These are phyloP conservation scores for Sebastes minor DNA, from an alignment of 2,797 vertebrate genomes.

Conservation along the genomic window DNA sequence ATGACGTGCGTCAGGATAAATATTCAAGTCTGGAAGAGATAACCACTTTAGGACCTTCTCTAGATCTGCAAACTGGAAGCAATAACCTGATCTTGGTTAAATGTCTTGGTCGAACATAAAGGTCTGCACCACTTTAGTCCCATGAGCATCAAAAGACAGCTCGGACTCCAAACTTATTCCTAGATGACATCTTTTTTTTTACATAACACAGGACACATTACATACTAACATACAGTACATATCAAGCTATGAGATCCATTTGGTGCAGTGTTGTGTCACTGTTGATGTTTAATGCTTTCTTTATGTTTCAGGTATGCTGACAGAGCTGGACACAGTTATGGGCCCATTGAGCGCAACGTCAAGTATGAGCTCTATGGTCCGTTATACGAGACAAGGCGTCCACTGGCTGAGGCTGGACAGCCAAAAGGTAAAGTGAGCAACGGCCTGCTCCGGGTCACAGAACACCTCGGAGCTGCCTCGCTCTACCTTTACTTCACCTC, in stretches of 20 bases:
- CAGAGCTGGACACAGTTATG: constrained; percentile 83
- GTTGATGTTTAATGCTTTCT: neutral
- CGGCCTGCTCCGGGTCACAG: neutral
- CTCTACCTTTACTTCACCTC: neutral
- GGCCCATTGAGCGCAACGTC: constrained; percentile 87
- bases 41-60: neutral
- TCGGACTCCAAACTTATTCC: neutral
- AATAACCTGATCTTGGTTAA: neutral
- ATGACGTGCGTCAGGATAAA: neutral
- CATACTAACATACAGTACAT: neutral
- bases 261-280: neutral
- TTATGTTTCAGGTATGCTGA: constrained; percentile 85
- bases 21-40: neutral
- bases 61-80: neutral
- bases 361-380: constrained; percentile 86
- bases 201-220: neutral
- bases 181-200: neutral
- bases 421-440: constrained; percentile 78
- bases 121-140: neutral
- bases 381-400: constrained; percentile 88
- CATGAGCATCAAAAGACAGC: neutral
- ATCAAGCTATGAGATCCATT: neutral
- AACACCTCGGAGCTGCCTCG: constrained; percentile 1
- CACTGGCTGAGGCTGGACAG: constrained; percentile 88
- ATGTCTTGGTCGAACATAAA: neutral